Evolutionary conservation across 2,113 vertebrate genomes (phyloP).

Genomic region (Xenotilapia caudafasciata): DNA sequence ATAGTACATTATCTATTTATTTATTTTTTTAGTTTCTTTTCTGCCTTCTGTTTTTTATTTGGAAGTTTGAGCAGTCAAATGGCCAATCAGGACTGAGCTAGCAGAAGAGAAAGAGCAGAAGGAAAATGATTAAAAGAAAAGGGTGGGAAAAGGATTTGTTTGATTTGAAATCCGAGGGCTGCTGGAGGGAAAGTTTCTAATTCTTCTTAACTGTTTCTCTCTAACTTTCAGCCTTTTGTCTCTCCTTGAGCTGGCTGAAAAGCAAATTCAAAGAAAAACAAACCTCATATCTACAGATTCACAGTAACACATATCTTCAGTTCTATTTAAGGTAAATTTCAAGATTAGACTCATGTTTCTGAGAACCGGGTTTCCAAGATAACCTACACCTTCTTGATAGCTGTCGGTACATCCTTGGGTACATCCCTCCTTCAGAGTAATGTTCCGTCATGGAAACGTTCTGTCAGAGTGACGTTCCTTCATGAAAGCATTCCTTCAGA

Average conservation of each 20-base stretch:
- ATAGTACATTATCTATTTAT: neutral
- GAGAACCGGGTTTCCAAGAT: neutral
- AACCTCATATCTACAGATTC: neutral
- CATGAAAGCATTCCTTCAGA: neutral
- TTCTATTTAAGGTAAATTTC: neutral
- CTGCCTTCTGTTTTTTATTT: constrained; percentile 13
- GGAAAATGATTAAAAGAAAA: constrained; percentile 40
- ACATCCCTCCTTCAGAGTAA: neutral
- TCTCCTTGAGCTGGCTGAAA: neutral
- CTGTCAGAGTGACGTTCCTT: neutral
- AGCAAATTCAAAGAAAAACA: neutral
- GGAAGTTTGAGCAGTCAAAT: constrained; percentile 42
- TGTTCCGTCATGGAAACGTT: neutral
- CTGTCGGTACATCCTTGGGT: neutral
- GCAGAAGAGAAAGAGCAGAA: constrained; percentile 33
- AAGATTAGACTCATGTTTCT: neutral
- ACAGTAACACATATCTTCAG: neutral
- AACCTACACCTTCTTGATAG: neutral
- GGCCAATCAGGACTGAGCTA: constrained; percentile 46
- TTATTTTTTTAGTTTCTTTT: neutral
- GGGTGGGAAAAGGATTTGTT: constrained; percentile 1
- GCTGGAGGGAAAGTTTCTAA: neutral
- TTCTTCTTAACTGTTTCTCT: neutral
- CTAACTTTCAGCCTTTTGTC: neutral
- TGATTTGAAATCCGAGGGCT: neutral